A percentile compares a stretch with the other conserved stretches of the same genome.
These are phyloP conservation scores for Pleuronectes platessa DNA, from an alignment of 2,113 vertebrate genomes.

Conservation along the genomic window DNA sequence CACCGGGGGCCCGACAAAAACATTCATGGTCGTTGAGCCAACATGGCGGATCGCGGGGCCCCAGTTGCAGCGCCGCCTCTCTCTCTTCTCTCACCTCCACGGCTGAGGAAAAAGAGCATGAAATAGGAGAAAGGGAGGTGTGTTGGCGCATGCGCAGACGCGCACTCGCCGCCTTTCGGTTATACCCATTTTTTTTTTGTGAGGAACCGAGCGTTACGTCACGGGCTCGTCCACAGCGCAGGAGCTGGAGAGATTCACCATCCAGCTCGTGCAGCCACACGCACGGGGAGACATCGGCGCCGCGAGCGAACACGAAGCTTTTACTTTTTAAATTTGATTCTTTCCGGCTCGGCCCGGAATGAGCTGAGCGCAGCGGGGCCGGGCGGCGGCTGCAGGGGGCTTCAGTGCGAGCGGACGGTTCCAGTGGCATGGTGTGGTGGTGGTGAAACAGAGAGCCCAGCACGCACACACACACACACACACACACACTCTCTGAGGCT, in stretches of 20 bases:
- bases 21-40: constrained; percentile 43
- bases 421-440: constrained; percentile 57
- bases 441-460: constrained; percentile 54
- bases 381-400: constrained; percentile 25
- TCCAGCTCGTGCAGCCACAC: constrained; percentile 74
- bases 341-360: constrained; percentile 51
- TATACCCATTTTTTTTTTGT: constrained; percentile 32
- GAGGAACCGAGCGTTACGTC: constrained; percentile 74
- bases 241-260: constrained; percentile 56
- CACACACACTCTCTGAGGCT: constrained; percentile 41
- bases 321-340: constrained; percentile 36
- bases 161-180: constrained; percentile 38
- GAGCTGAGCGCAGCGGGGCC: constrained; percentile 40
- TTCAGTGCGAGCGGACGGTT: constrained; percentile 20
- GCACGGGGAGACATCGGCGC: constrained; percentile 65
- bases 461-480: constrained; percentile 26
- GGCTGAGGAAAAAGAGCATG: constrained; percentile 36
- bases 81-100: constrained; percentile 38
- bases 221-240: constrained; percentile 66
- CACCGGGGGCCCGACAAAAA: neutral
- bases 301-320: constrained; percentile 42
- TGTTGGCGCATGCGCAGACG: constrained; percentile 68
- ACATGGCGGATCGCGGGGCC: constrained; percentile 52
- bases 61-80: constrained; percentile 44
- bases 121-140: constrained; percentile 63